Evolutionary conservation across 2,797 vertebrate genomes (phyloP).

Genomic region (Poecilia picta): DNA sequence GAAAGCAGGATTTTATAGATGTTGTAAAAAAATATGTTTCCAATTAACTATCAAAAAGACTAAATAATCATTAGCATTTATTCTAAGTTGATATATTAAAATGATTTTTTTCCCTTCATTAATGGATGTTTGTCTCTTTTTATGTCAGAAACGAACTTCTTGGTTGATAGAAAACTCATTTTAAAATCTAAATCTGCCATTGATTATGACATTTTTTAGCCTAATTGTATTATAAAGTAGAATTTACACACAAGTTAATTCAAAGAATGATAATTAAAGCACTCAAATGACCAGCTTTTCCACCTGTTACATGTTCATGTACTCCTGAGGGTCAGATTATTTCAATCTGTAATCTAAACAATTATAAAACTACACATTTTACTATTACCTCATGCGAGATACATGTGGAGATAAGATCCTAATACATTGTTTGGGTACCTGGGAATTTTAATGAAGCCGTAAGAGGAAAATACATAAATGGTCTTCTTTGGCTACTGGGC

Average conservation of each 20-base stretch:
- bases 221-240: neutral
- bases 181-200: neutral
- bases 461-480: constrained; percentile 32
- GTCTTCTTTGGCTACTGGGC: neutral
- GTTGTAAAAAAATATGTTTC: neutral
- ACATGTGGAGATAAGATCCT: neutral
- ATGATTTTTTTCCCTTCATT: neutral
- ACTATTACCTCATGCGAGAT: neutral
- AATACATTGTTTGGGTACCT: neutral
- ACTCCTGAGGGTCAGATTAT: neutral
- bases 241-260: neutral
- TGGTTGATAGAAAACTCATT: neutral
- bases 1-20: neutral
- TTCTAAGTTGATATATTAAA: neutral
- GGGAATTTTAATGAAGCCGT: neutral
- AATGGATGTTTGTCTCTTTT: neutral
- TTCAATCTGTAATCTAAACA: neutral
- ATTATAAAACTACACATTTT: neutral
- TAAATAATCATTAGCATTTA: neutral
- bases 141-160: neutral
- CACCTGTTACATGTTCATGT: neutral
- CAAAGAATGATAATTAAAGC: neutral
- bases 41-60: neutral
- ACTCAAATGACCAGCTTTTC: neutral
- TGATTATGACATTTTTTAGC: neutral